These are phyloP conservation scores for Calcarius ornatus DNA, from an alignment of 2,113 vertebrate genomes.

Conservation along the genomic window DNA sequence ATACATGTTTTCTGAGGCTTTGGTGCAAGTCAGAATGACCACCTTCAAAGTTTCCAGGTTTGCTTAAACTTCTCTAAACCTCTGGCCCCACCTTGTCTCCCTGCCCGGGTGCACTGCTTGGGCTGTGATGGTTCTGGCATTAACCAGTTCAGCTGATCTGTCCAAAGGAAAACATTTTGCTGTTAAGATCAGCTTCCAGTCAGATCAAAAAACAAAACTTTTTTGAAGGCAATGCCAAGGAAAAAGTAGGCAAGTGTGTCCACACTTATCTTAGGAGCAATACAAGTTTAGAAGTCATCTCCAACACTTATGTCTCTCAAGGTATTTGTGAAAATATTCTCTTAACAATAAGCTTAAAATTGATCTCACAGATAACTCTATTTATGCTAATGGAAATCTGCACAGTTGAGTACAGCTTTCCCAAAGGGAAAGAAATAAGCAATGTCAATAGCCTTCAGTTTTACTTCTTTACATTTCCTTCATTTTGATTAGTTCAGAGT, in stretches of 20 bases:
- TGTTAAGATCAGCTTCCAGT: not conserved
- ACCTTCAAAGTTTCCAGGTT: not conserved
- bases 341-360: not conserved
- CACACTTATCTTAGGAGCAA: not conserved
- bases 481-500: not conserved
- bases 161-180: not conserved
- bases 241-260: not conserved
- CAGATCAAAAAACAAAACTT: not conserved
- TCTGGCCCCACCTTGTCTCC: not conserved
- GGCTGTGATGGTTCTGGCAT: not conserved
- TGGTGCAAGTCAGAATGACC: not conserved
- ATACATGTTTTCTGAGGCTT: not conserved
- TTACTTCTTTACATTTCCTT: not conserved
- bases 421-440: not conserved
- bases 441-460: not conserved
- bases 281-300: not conserved
- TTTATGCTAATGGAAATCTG: not conserved
- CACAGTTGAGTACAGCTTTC: not conserved
- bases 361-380: not conserved
- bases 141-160: not conserved
- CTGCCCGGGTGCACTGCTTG: not conserved
- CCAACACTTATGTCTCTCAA: not conserved
- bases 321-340: not conserved
- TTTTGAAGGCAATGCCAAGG: not conserved
- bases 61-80: not conserved